Base-by-base conservation (phyloP, 2,113 vertebrate species). In the Xenopus laevis region DNA sequence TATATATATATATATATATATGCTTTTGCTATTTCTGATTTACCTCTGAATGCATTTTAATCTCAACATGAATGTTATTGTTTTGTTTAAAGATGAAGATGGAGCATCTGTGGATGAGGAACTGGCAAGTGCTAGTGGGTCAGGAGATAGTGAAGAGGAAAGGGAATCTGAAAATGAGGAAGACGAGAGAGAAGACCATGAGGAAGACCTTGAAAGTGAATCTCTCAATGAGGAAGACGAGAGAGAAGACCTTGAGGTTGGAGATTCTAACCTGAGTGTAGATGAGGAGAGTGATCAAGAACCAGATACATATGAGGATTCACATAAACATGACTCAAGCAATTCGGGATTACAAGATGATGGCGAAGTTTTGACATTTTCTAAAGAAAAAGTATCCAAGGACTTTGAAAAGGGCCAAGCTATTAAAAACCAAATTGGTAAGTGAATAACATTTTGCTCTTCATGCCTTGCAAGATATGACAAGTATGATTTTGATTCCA, bases 341-440 rank as follows among this genome's bases (percentile, higher is more conserved):
- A 10, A 65, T 0, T 12, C 63, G 30, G 82, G 70, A 0, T 57
- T 9, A 0, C 80, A 87, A 13, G 86, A 86, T 0, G 83, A 84
- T 0, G 87, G 84, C 0, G 86, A 84, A 0, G 67, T 93, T 71
- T 83, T 87, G 86, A 91, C 89, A 0, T 94, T 93, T 80, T 93
- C 92, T 17, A 84, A 84, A 57, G 81, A 77, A 61, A 84, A 75
- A 79, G 87, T 89, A 16, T 68, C 83, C 9, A 90, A 87, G 70
- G 93, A 94, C 55, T 90, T 93, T 30, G 88, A 92, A 50, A 95
- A 93, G 80, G 94, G 94, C 58, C 89, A 83, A 83, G 88, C 92
- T 3, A 93, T 95, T 82, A 94, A 86, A 85, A 93, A 90, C 82
- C 93, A 95, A 71, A 89, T 94, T 76, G 92, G 94, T 95, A 80